Conservation (phyloP, 2,113 vertebrate genomes). For the Trematocara nigrifrons region DNA sequence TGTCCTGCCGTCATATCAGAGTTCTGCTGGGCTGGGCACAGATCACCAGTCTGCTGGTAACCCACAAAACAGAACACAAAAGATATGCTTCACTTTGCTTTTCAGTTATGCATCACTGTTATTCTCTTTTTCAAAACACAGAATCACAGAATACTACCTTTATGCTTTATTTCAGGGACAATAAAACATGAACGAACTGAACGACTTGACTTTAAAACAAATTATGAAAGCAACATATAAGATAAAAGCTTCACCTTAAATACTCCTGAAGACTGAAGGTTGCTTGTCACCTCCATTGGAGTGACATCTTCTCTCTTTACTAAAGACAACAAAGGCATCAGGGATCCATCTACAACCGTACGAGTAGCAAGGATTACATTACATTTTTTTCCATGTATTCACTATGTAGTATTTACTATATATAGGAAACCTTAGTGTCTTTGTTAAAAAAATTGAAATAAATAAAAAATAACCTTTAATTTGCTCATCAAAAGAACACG, state of each 20-base stretch:
- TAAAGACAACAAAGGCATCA: constrained; percentile 84
- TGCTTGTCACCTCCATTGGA: constrained; percentile 93
- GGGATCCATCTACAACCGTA: constrained; percentile 81
- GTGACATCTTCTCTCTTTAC: constrained; percentile 93
- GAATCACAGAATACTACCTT: not conserved
- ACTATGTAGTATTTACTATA: not conserved
- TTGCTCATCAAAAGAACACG: constrained; percentile 91
- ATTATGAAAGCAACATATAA: not conserved
- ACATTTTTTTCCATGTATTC: not conserved
- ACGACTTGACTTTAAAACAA: not conserved
- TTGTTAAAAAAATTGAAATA: not conserved
- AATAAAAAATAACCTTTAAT: constrained; percentile 80
- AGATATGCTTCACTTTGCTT: not conserved
- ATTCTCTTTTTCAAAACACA: not conserved
- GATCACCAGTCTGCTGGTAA: constrained; percentile 72
- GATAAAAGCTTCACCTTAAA: constrained; percentile 75
- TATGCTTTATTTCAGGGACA: not conserved
- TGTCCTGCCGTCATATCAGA: constrained; percentile 75
- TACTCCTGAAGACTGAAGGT: constrained; percentile 74
- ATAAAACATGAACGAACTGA: not conserved
- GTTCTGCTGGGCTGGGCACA: constrained; percentile 77
- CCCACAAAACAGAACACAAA: not conserved
- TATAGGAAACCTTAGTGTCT: not conserved
- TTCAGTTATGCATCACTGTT: not conserved
- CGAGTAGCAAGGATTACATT: not conserved